phyloP scores from a whole-genome alignment of 1,140 invertebrate species.

The Rhopalosiphum padi region DNA sequence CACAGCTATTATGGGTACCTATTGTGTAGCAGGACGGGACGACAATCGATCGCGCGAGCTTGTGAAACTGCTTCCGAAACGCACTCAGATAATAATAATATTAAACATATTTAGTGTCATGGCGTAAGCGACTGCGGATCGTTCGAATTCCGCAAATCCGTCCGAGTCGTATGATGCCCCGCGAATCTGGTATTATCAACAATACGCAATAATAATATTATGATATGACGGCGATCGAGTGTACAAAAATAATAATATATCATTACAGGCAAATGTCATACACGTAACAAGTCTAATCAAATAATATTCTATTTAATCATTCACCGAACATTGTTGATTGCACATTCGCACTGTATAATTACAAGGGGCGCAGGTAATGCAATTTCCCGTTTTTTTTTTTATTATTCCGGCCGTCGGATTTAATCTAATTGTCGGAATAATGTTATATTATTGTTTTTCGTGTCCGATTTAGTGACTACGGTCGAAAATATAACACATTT shows the following conservation, averaged over 20 bases:
- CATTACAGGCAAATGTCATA: too few species aligned
- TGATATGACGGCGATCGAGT: neutral
- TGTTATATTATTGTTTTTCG: neutral
- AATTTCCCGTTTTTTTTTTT: too few species aligned
- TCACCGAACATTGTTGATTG: neutral
- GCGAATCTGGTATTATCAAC: neutral
- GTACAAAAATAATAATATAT: neutral
- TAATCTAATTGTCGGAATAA: neutral
- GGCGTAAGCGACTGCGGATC: neutral
- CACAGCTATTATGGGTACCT: neutral
- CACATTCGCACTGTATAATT: neutral
- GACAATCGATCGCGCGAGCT: neutral
- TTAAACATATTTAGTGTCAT: neutral
- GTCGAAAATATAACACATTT: neutral
- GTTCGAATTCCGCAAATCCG: neutral
- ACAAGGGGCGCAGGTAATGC: neutral
- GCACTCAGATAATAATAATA: neutral
- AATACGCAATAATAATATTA: neutral
- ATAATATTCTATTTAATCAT: neutral
- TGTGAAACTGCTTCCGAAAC: neutral
- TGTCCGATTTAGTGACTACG: neutral
- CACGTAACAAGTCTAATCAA: neutral
- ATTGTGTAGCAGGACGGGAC: neutral
- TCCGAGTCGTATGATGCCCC: neutral
- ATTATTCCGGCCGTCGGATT: neutral